These are phyloP conservation scores for Perodicticus potto DNA, from an alignment of 2,797 vertebrate genomes.

Conservation along the genomic window DNA sequence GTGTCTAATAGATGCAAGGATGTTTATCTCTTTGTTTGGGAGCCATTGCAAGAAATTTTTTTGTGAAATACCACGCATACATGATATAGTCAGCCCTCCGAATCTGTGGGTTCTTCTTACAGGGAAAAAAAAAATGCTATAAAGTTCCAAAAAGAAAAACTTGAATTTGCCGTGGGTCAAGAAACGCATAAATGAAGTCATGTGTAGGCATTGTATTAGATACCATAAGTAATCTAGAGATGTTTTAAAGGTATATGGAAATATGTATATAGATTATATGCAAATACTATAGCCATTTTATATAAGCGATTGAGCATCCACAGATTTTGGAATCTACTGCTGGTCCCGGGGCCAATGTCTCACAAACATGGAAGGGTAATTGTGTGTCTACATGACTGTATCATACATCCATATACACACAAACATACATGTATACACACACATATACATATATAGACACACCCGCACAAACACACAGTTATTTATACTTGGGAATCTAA, in stretches of 20 bases:
- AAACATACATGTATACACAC: no score
- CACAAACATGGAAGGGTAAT: not conserved
- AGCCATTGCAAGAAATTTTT: not conserved
- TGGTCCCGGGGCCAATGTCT: not conserved
- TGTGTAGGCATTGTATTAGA: not conserved
- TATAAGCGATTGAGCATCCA: not conserved
- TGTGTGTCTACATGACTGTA: not conserved
- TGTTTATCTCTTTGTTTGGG: not conserved
- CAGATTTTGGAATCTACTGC: not conserved
- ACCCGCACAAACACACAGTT: not conserved
- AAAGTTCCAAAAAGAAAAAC: not conserved
- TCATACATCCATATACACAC: not conserved
- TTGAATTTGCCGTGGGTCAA: not conserved
- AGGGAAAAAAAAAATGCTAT: not conserved
- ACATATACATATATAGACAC: no score
- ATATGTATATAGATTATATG: not conserved
- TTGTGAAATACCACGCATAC: not conserved
- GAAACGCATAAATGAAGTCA: not conserved
- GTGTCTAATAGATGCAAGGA: not conserved
- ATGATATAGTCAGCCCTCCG: not conserved
- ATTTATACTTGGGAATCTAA: not conserved
- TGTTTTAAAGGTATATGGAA: not conserved
- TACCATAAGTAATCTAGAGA: not conserved
- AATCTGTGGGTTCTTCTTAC: not conserved
- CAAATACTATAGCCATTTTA: not conserved